Percentiles rank a stretch among this genome's conserved stretches.
Evolutionary conservation across 2,888 invertebrate genomes (phyloP).

Genomic region (Melanophora roralis): DNA sequence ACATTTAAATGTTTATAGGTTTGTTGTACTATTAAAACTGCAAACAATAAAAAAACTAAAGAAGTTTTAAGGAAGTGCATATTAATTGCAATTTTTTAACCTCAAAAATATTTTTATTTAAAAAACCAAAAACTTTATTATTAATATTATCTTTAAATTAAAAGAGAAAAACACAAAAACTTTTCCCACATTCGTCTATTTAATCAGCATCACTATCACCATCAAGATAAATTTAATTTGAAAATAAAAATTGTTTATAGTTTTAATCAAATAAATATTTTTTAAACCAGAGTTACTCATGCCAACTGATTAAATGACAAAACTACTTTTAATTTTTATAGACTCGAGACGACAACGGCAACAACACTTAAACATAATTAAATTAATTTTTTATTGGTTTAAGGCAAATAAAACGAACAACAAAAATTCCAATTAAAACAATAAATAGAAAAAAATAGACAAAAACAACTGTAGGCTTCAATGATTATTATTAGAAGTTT

Average conservation of each 20-base stretch:
- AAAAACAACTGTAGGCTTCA: slow-evolving; percentile 32
- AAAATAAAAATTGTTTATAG: not conserved
- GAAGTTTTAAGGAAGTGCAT: too few species aligned
- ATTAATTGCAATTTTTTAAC: too few species aligned
- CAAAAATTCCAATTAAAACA: slow-evolving; percentile 31
- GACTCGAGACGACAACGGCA: not conserved
- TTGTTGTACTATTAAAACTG: too few species aligned
- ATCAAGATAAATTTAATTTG: slow-evolving; percentile 1
- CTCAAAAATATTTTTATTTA: too few species aligned
- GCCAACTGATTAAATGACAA: not conserved
- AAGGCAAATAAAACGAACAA: not conserved
- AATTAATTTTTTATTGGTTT: slow-evolving; percentile 16
- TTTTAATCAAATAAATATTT: slow-evolving; percentile 4
- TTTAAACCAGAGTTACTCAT: not conserved
- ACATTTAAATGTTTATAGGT: too few species aligned
- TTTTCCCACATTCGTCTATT: not conserved
- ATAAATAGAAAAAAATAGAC: not conserved
- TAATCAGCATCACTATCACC: not conserved
- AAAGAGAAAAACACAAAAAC: not conserved
- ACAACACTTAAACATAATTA: slow-evolving; percentile 15
- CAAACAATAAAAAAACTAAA: too few species aligned
- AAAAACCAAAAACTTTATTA: too few species aligned
- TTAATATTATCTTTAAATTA: too few species aligned
- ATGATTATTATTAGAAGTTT: slow-evolving; percentile 36
- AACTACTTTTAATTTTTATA: not conserved